Evolutionary conservation across 2,113 vertebrate genomes (phyloP), one percentile per base, ranked within the genome.

Genomic region (Alethe castanea): DNA sequence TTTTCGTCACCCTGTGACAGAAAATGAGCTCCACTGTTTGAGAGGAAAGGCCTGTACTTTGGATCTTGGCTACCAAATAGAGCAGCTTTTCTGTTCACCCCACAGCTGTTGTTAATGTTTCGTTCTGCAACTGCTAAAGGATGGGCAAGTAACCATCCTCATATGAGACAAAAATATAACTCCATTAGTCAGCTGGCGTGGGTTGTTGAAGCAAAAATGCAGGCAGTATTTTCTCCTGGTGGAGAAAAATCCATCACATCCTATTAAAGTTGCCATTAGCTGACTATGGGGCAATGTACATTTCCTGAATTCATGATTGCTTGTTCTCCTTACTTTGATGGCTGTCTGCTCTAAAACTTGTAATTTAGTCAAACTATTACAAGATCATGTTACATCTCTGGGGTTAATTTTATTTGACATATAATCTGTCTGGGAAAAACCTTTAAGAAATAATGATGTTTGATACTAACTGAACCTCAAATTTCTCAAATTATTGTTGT

Each of bases 101-200:
- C 87, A 70, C 94, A 94, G 93, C 94, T 97, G 91, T 82, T 97
- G 84, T 94, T 96, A 87, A 38, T 92, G 90, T 88, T 97, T 95
- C 81, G 42, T 97, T 96, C 93, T 97, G 95, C 86, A 92, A 94
- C 80, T 96, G 95, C 82, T 87, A 96, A 89, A 93, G 81, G 90
- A 93, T 92, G 83, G 95, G 92, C 90, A 81, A 96, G 95, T 90
- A 94, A 94, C 94, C 22, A 4, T 95, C 83, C 86, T 96, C 76
- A 64, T 91, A 70, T 0, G 16, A 96, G 94, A 95, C 94, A 96
- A 96, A 97, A 97, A 97, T 97, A 96, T 95, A 95, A 94, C 95
- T 97, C 92, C 86, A 95, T 97, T 97, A 97, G 97, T 97, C 97
- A 97, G 95, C 95, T 94, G 92, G 92, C 86, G 90, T 97, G 94